Evolutionary conservation across 2,113 vertebrate genomes (phyloP), one percentile per base, ranked within the genome.

Genomic region (Eurystomus gularis): DNA sequence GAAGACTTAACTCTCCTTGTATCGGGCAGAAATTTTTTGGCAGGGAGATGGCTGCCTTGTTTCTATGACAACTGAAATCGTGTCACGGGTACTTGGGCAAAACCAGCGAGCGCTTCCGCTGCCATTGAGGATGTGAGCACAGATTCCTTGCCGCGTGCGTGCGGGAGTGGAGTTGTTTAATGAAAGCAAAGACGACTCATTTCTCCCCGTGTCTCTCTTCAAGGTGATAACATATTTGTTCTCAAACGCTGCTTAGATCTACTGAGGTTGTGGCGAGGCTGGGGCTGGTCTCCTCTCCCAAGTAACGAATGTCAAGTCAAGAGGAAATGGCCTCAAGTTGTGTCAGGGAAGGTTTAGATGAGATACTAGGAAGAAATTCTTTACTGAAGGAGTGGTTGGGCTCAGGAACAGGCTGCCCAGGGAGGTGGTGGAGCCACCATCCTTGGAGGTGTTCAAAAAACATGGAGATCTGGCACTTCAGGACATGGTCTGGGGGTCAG

Each of bases 1-100:
- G 35, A 42, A 8, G 28, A 1, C 46, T 66, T 44, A 8, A 20
- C 71, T 75, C 13, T 48, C 33, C 85, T 57, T n/a, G 44, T 16
- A 3, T 24, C 13, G 75, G 93, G 84, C 54, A 48, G 75, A 31
- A 60, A 6, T 44, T 72, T 93, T 96, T 94, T 77, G 94, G 93
- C 87, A 87, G 70, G 85, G 82, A 93, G 73, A 40, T 55, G 85
- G 15, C 82, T 35, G 75, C 10, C 85, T 91, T 9, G 88, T 97
- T 97, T 78, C 96, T 16, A 93, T 96, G 93, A 18, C 90, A 94
- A 90, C 96, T 13, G 93, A 51, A 93, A 86, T 70, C n/a, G 5
- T 42, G 66, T 82, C 73, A 5, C 13, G 82, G 93, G 60, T 93
- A 13, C 71, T 86, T 21, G 79, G 90, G 71, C 23, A 14, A 71